These are phyloP conservation scores for Limnothrissa miodon DNA, from an alignment of 2,113 vertebrate species.

Conservation along the genomic window DNA sequence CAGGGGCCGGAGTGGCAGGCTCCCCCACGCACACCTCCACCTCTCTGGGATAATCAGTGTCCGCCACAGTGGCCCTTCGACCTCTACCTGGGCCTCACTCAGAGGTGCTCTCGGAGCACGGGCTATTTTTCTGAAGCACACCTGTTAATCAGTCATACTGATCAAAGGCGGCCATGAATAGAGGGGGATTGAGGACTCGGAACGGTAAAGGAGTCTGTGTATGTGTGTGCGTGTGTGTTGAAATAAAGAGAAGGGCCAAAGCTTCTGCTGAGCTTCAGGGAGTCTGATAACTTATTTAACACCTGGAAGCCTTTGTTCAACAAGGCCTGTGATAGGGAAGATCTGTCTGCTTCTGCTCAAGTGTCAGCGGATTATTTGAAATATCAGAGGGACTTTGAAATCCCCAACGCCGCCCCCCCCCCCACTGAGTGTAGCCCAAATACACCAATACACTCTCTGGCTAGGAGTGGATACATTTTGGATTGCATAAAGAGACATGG, in stretches of 20 bases:
- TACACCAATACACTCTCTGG: too few relatives aligned
- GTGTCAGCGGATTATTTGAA: neutral
- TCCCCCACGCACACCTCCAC: constrained; percentile 39
- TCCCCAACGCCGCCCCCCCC: too few relatives aligned
- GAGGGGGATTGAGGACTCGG: neutral
- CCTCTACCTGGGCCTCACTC: neutral
- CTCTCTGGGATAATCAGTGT: neutral
- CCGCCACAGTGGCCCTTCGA: neutral
- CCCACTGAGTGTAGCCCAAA: too few relatives aligned
- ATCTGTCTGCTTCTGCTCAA: neutral
- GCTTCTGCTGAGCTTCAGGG: neutral
- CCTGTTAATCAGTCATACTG: neutral
- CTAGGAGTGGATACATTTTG: too few relatives aligned
- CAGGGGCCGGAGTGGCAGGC: constrained; percentile 57
- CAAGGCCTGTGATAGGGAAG: neutral
- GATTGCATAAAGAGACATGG: too few relatives aligned
- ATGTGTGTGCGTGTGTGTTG: neutral
- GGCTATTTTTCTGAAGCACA: neutral
- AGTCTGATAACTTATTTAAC: neutral
- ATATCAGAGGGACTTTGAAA: neutral
- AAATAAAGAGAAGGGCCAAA: neutral
- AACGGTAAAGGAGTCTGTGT: neutral
- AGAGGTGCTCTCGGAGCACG: neutral
- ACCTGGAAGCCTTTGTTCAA: neutral
- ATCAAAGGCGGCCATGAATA: neutral